These are phyloP conservation scores for Andricus quercusramuli DNA, from an alignment of 2,888 invertebrate species.

Conservation along the genomic window DNA sequence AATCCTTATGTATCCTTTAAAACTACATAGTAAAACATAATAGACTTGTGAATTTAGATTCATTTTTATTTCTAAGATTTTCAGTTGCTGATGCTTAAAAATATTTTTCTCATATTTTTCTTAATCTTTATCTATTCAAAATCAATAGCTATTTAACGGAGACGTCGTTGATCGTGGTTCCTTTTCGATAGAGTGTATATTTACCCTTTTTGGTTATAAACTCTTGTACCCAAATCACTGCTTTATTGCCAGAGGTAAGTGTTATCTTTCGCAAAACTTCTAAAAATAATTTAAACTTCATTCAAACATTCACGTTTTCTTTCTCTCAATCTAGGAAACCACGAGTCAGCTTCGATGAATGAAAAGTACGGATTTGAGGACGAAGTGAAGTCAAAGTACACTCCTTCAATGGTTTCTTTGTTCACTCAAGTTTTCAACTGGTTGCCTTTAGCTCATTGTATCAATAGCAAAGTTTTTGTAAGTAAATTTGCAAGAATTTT, in stretches of 20 bases:
- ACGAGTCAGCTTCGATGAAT: constrained; percentile 99
- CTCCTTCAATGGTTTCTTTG: constrained; percentile 95
- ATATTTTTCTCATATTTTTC: constrained; percentile 49
- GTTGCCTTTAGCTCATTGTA: constrained; percentile 96
- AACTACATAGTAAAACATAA: background rate
- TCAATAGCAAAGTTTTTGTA: constrained; percentile 90
- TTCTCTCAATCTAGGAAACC: constrained; percentile 86
- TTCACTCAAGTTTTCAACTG: constrained; percentile 99
- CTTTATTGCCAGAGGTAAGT: constrained; percentile 96
- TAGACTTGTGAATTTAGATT: background rate
- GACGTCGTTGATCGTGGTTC: constrained; percentile 99
- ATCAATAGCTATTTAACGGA: constrained; percentile 93
- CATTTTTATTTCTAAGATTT: too few species aligned
- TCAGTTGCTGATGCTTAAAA: background rate
- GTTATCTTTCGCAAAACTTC: background rate
- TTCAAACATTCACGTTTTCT: background rate
- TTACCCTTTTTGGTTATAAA: constrained; percentile 97
- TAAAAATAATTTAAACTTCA: background rate
- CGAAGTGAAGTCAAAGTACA: constrained; percentile 98
- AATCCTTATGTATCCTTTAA: constrained; percentile 92
- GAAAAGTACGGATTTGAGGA: constrained; percentile 99
- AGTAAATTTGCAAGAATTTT: constrained; percentile 62
- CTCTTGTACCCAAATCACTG: constrained; percentile 97
- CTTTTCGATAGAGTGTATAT: constrained; percentile 99
- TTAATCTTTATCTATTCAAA: constrained; percentile 50